Base-by-base conservation (phyloP, 2,797 vertebrate species). In the Rhynchonycteris naso region DNA sequence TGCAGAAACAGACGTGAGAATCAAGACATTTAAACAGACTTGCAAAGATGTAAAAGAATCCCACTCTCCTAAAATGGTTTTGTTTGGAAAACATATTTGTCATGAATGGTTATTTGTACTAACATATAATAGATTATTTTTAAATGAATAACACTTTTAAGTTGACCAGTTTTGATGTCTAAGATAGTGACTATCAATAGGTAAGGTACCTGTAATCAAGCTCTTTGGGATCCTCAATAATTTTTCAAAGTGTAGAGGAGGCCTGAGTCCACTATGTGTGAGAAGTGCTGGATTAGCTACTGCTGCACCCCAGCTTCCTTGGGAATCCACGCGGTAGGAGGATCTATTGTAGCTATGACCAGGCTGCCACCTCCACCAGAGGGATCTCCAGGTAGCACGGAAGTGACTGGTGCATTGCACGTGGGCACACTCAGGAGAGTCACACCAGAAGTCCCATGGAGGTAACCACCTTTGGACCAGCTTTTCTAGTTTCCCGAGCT, bases 401-500 rank as follows among this genome's bases (percentile, higher is more conserved):
- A 28, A 56, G 68, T 38, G n/a, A 10, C 14, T 19, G 21, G 38
- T 24, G 52, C n/a, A 19, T 87, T 43, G 84, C 72, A 61, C 28
- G 12, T 0, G 0, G n/a, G 50, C 21, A 68, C 54, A 66, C 26
- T 59, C 52, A 66, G 74, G 33, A 87, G 6, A 82, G 69, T 85
- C 43, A 50, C 50, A 43, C 47, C 61, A 59, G 69, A 93, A 88
- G 76, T 59, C 47, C 75, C 71, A 69, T 47, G 30, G 30, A 22
- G 15, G 54, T 74, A 35, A 69, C 52, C 43, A 94, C 74, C 66
- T 65, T 50, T 33, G 54, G 91, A 68, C 78, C 24, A 54, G 88
- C 76, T 88, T 84, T 88, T 95, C 94, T 89, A 63, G 91, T 93
- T 92, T 75, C 76, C 74, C 71, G 33, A 58, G 26, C 75, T 75